Conservation (phyloP, 2,888 invertebrate species). For the Embidobia sp. region DNA sequence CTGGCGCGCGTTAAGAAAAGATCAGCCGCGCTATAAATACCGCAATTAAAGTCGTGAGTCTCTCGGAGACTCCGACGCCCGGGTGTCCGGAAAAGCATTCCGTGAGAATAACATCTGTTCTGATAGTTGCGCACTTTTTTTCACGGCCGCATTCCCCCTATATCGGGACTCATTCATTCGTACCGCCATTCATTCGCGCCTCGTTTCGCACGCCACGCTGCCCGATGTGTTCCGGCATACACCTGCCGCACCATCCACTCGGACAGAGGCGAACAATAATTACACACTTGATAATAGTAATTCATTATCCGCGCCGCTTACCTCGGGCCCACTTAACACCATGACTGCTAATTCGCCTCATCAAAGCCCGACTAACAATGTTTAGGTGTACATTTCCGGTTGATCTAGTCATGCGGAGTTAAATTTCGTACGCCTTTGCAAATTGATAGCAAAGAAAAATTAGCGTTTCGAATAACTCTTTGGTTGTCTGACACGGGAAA, state of each 20-base stretch:
- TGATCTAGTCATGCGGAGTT: too few relatives aligned
- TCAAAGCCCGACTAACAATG: background rate
- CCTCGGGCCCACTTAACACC: conserved; percentile 11
- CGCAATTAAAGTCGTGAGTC: conserved; percentile 39
- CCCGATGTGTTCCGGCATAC: conserved; percentile 36
- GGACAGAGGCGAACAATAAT: conserved; percentile 56
- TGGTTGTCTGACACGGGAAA: background rate
- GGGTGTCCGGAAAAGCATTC: conserved; percentile 65
- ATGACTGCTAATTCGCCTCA: conserved; percentile 23
- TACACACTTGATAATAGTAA: conserved; percentile 59
- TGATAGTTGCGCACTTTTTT: conserved; percentile 46
- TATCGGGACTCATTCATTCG: conserved; percentile 51
- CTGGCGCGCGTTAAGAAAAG: conserved; percentile 40
- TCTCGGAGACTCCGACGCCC: background rate
- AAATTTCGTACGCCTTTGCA: too few relatives aligned
- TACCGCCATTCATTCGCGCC: conserved; percentile 63
- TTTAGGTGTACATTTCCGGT: background rate
- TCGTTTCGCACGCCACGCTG: conserved; percentile 66
- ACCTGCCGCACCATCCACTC: conserved; percentile 50
- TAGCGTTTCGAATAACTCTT: too few relatives aligned
- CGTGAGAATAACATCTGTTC: conserved; percentile 65
- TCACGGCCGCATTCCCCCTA: conserved; percentile 42
- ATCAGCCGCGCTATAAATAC: conserved; percentile 36
- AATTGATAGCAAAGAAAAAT: too few relatives aligned
- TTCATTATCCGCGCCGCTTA: conserved; percentile 49